phyloP scores from a whole-genome alignment of 2,113 vertebrate genomes.

The Oryzias javanicus region DNA sequence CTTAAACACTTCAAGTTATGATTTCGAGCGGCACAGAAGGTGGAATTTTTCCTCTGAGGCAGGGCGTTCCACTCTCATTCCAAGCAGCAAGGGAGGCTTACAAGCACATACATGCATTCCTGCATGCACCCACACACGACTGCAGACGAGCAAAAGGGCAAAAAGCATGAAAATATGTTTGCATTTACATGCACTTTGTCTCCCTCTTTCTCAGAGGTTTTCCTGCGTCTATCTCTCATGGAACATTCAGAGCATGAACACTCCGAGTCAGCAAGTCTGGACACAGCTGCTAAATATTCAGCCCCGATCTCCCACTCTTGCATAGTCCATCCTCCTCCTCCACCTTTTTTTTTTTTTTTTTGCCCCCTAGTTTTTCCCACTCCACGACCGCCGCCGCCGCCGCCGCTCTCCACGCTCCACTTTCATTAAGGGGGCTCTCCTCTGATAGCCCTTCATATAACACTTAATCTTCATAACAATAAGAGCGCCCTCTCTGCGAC shows the following conservation, averaged over 20 bases:
- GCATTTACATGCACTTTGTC: constrained; percentile 23
- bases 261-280: constrained; percentile 74
- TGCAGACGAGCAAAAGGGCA: background rate
- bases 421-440: constrained; percentile 73
- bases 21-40: constrained; percentile 49
- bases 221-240: constrained; percentile 55
- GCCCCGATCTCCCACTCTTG: constrained; percentile 23
- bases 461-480: constrained; percentile 79
- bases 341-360: constrained; percentile 39
- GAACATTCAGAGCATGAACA: constrained; percentile 71
- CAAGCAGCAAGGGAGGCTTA: constrained; percentile 46
- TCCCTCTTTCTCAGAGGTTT: constrained; percentile 26
- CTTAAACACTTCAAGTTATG: constrained; percentile 25
- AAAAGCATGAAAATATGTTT: constrained; percentile 10
- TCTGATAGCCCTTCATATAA: constrained; percentile 75
- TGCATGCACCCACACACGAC: constrained; percentile 10
- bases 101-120: constrained; percentile 21
- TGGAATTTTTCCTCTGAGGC: constrained; percentile 63
- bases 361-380: background rate
- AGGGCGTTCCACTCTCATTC: constrained; percentile 49
- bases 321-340: constrained; percentile 25
- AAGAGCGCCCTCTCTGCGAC: constrained; percentile 61
- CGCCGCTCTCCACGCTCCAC: constrained; percentile 55
- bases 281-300: constrained; percentile 75
- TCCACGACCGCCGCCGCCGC: constrained; percentile 22